Base-by-base conservation (phyloP, 1,140 invertebrate species). In the Melitaea cinxia region DNA sequence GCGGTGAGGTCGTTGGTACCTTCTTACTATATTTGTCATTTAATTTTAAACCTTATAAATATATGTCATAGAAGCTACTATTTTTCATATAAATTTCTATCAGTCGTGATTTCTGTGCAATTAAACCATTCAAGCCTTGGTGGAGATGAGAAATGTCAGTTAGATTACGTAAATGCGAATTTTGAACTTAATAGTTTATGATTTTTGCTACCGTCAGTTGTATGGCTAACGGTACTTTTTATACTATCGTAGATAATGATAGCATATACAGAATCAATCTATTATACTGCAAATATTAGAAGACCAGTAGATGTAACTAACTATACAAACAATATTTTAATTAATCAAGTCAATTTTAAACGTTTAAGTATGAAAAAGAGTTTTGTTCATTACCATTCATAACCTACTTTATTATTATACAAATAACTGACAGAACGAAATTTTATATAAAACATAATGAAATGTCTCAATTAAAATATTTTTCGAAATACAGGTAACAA, bases 1-100 rank as follows among this genome's bases (percentile, higher is more conserved):
- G 58, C 39, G 45, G 23, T 39, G 65, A 61, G 65, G 58, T 65
- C 63, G 63, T 65, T 65, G 49, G 56, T 45, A 65, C 50, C 63
- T 59, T 47, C n/a, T n/a, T 42, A 53, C 28, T 6, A 19, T 17
- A 3, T n/a, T 4, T 19, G 19, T 30, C 24, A 35, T 35, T 53
- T 15, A 9, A 59, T 53, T 35, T 54, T 45, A 17, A 47, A 52
- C 56, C 42, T 35, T 65, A 54, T 33, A 1, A 1, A 2, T 4
- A 30, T 28, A n/a, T n/a, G n/a, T 1, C 6, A 28, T 59, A 59
- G n/a, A 26, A 49, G 0, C 6, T 59, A 24, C 10, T 49, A 12
- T 49, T 49, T n/a, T 19, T 21, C 45, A 28, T 33, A 21, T 14
- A 4, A 3, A 24, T 15, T 23, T 15, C 4, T 21, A n/a, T 28